Conservation (phyloP, 2,113 vertebrate species). For the Myocastor coypus region DNA sequence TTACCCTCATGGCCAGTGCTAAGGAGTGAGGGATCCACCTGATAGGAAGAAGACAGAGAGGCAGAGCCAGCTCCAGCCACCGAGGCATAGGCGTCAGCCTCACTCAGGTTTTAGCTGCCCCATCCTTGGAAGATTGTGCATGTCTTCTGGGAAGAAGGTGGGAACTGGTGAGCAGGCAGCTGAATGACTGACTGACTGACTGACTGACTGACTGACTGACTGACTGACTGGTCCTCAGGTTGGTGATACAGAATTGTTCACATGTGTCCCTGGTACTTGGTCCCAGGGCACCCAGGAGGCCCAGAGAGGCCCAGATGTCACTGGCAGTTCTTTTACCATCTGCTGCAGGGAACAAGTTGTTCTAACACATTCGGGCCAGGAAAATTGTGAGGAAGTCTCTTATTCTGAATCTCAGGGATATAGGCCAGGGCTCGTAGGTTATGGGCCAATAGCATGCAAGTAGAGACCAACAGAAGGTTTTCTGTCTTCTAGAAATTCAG, state of each 20-base stretch:
- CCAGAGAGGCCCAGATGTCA: background rate
- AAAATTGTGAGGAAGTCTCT: background rate
- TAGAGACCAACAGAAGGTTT: background rate
- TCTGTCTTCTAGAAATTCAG: background rate
- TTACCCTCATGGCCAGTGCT: background rate
- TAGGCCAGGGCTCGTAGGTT: no score
- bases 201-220: no score
- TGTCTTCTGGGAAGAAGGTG: background rate
- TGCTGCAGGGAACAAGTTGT: background rate
- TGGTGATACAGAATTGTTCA: background rate
- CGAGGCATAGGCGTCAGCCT: background rate
- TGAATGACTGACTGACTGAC: background rate
- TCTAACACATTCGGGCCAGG: background rate
- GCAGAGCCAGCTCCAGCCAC: background rate
- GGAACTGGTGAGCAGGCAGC: background rate
- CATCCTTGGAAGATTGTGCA: background rate
- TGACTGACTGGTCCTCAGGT: background rate
- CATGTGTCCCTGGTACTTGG: background rate
- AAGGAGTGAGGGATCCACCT: background rate
- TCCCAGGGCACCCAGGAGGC: background rate
- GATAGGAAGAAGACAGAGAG: background rate
- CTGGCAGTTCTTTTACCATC: background rate
- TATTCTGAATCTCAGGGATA: background rate
- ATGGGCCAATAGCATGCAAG: background rate
- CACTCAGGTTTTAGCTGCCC: background rate